Evolutionary conservation across 2,113 vertebrate species (phyloP), one percentile per base, ranked within the genome.

Genomic region (Prietella phreatophila): DNA sequence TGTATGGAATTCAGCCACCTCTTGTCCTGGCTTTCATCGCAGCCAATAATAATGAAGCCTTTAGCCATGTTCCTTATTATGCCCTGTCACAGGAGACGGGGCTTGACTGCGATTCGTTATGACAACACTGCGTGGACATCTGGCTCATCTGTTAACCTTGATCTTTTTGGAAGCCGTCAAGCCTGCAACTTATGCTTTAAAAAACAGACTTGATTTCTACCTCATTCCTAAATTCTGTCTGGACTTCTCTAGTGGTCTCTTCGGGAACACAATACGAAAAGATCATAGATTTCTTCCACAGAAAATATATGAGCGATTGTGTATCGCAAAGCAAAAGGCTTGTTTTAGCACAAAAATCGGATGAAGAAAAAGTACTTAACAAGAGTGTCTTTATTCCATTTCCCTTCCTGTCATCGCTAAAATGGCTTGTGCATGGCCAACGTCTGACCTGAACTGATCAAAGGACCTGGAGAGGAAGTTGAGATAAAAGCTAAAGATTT

Each of bases 1-100:
- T 80, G 78, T 56, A 19, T 33, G 78, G 50, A 20, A 80, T 80
- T 56, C 78, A 80, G 78, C 50, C 53, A 10, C 78, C n/a, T 81
- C 55, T 17, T 81, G 79, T 33, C 30, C 8, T 20, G 30, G 30
- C 55, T 81, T 81, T 81, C 55, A 80, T 80, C n/a, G 3, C 55
- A 81, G 55, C 30, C 30, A 81, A 36, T 81, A 58, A 81, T 81
- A 58, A 58, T 36, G 30, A 36, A 58, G 55, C 76, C 50, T 53
- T 53, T 1, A 79, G 76, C 55, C 79, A 25, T 22, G 79, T 81
- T 58, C 22, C 30, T 89, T 81, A 63, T 88, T 87, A 71, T 27
- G 58, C 56, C 58, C 76, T 83, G 83, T 83, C 88, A 86, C 82
- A 80, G 84, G 36, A 84, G 89, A 84, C 56, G 42, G 39, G 56